Base-by-base conservation (phyloP, 1,140 invertebrate species). In the Ctenoplectra terminalis region DNA sequence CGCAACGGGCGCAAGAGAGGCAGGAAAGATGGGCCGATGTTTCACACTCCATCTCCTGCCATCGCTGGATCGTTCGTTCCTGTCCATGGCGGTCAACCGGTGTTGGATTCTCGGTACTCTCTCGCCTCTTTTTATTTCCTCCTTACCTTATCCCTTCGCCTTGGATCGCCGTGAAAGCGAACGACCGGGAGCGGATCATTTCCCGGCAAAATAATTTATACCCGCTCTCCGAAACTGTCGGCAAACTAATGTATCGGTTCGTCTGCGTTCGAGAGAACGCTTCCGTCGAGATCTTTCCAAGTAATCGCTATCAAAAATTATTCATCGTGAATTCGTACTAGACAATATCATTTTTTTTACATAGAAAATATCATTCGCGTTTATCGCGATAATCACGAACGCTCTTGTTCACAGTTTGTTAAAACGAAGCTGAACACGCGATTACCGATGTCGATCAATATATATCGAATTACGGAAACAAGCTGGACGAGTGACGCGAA, bases 21-120 rank as follows among this genome's bases (percentile, higher is more conserved):
- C 73, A 87, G 83, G 78, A 89, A 89, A 83, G 88, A 88, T 88
- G 90, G 82, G 75, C 83, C 86, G 83, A 90, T 90, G 90, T 90
- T 90, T 90, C 89, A 90, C 90, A 89, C 88, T 89, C 89, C 84
- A 90, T 90, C 89, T 90, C 89, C 88, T 89, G 89, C 85, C 87
- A 87, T 84, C 84, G 83, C 64, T 85, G 80, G 73, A 88, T 83
- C 76, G 87, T 86, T 70, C 66, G 71, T 85, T 81, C 63, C 81
- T 81, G 69, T 76, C 70, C 70, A 83, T 88, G 80, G 87, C 76
- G 83, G 74, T 67, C 63, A 78, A 87, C 81, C 87, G 73, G 73
- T 81, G 86, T 86, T 81, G 83, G 61, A 75, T 88, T 88, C 87
- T 83, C 80, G 86, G 73, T 86, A 85, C 87, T 76, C 69, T 67